These are phyloP conservation scores for Paelopatides confundens DNA, from an alignment of 53 echinoderm and acorn worm genomes.

Conservation along the genomic window DNA sequence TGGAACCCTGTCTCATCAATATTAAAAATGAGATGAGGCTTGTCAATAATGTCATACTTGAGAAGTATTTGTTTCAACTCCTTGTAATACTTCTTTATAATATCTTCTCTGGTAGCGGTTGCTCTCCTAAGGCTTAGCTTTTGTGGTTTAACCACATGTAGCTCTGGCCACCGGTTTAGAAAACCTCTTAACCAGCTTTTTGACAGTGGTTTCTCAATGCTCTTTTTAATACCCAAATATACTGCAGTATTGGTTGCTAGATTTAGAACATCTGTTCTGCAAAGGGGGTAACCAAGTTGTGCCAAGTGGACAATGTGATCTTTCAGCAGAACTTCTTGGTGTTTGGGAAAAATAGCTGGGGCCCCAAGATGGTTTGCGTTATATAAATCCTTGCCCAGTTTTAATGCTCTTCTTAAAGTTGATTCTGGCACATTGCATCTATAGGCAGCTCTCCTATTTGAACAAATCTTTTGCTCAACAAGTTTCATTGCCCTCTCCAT, in stretches of 20 bases:
- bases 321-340: background rate
- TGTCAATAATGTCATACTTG: conserved; percentile 16
- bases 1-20: conserved; percentile 13
- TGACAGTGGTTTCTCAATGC: background rate
- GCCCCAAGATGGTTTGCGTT: background rate
- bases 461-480: background rate
- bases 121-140: background rate
- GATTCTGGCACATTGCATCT: background rate
- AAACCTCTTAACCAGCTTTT: background rate
- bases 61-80: background rate
- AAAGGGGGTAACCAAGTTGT: background rate
- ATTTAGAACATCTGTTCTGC: background rate
- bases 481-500: background rate
- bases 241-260: background rate
- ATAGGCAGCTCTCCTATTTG: background rate
- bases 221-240: background rate
- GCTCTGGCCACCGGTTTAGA: conserved; percentile 18
- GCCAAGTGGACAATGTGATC: background rate
- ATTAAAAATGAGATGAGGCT: conserved; percentile 8
- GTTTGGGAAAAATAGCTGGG: background rate
- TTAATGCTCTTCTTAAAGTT: background rate
- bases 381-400: background rate
- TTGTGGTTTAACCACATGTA: background rate
- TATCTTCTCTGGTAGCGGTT: background rate
- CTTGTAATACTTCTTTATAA: background rate